Evolutionary conservation across 2,888 invertebrate species (phyloP), one percentile per base, ranked within the genome.

Genomic region (Chymomyza procnemis): DNA sequence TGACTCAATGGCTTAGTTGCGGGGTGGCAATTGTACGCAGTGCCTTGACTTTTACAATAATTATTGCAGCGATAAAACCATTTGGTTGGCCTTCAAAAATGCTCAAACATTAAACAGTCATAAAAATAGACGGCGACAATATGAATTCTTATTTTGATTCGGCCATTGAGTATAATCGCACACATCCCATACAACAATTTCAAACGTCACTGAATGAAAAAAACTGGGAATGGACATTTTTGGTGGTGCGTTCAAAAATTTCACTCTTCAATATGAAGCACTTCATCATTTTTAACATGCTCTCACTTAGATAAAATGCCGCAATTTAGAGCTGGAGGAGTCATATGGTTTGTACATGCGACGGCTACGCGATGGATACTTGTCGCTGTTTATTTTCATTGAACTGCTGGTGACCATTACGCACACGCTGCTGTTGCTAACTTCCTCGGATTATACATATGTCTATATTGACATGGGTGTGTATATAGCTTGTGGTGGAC

Each of bases 281-380:
- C 12, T 19, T 61, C 52, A 8, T 16, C 12, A n/a, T n/a, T 19
- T 41, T 57, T 57, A 30, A 12, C 26, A 47, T n/a, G 21, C 19
- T 19, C 22, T 50, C n/a, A 18, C 22, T 50, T 69, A 96, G 96
- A 94, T 94, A 86, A 95, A 95, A 91, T 96, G 96, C 86, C 92
- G 93, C 84, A 94, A 95, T 78, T 93, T 95, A 85, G 94, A 94
- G 87, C 90, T 96, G 73, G 95, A 96, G 90, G 93, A 93, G 61
- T 92, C 96, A 50, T 96, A 95, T 89, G 92, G 94, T 74, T 92
- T 93, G 72, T 97, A 96, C 87, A 95, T 95, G 76, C 94, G 95
- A 79, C 94, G 96, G 81, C 91, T 96, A 69, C 94, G 95, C 86
- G 94, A 95, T 90, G 95, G 95, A 61, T 94, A 96, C 77, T 94